A percentile compares a stretch with the other conserved stretches of the same genome.
phyloP scores from a whole-genome alignment of 2,113 vertebrate species.

The Fulica atra region DNA sequence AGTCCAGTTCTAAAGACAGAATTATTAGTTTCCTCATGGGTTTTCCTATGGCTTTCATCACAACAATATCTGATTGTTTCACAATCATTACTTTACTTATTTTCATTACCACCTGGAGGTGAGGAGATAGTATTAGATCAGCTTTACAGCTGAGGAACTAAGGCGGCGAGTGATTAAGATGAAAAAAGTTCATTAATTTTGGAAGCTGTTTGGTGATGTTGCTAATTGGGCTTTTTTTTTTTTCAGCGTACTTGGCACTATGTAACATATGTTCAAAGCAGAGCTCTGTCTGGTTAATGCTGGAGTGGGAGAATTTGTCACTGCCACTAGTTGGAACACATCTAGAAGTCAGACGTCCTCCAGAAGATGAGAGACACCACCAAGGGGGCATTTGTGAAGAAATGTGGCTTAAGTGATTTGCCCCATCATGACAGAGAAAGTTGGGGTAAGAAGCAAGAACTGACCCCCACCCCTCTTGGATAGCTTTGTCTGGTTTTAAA shows the following conservation, averaged over 20 bases:
- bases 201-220: background rate
- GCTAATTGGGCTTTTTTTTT: background rate
- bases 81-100: conserved; percentile 40
- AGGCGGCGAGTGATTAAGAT: background rate
- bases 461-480: background rate
- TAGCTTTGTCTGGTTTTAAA: background rate
- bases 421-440: background rate
- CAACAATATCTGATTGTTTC: conserved; percentile 37
- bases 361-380: background rate
- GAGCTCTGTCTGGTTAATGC: background rate
- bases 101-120: conserved; percentile 20
- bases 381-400: background rate
- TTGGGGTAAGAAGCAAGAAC: background rate
- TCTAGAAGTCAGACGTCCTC: background rate
- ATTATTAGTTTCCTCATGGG: conserved; percentile 63
- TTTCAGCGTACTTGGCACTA: background rate
- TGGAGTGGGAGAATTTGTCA: background rate
- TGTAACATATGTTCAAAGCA: background rate
- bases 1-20: conserved; percentile 46
- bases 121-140: background rate
- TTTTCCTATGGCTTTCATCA: conserved; percentile 55
- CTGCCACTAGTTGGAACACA: background rate
- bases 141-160: background rate
- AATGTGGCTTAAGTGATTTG: background rate
- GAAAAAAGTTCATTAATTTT: conserved; percentile 27